These are phyloP conservation scores for Malaclemys terrapin DNA, from an alignment of 2,113 vertebrate genomes.

Conservation along the genomic window DNA sequence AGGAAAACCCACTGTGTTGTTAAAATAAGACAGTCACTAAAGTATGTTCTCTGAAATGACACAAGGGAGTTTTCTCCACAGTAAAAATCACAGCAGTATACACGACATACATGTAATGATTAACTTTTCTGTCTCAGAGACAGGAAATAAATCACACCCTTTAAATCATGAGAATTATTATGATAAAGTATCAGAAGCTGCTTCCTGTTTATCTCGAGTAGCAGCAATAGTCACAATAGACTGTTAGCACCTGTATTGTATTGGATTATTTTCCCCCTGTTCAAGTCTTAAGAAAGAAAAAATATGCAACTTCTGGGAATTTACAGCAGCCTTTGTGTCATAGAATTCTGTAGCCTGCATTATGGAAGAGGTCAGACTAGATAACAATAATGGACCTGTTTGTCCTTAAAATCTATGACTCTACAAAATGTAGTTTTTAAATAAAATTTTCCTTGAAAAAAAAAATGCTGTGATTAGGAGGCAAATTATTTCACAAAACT, in stretches of 20 bases:
- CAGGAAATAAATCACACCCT: slow-evolving; percentile 52
- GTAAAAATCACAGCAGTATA: background rate
- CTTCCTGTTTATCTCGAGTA: slow-evolving; percentile 75
- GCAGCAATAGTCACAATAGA: background rate
- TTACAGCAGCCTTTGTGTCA: background rate
- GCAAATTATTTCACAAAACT: background rate
- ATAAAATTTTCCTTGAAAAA: background rate
- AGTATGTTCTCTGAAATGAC: slow-evolving; percentile 43
- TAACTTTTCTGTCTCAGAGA: slow-evolving; percentile 72
- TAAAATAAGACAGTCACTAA: slow-evolving; percentile 49
- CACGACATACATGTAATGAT: slow-evolving; percentile 55
- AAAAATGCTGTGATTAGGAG: background rate
- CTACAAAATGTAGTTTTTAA: background rate
- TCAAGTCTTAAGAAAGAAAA: background rate
- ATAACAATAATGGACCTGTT: background rate
- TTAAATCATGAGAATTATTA: slow-evolving; percentile 38
- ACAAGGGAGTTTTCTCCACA: slow-evolving; percentile 57
- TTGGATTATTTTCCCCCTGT: background rate
- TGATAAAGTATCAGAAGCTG: slow-evolving; percentile 44
- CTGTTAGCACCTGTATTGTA: background rate
- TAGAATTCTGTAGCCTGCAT: background rate
- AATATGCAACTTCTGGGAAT: background rate
- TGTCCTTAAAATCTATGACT: background rate
- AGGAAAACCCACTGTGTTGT: slow-evolving; percentile 64
- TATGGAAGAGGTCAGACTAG: background rate